Evolutionary conservation across 2,797 vertebrate species (phyloP).

Genomic region (Phrynocephalus guinanensis): DNA sequence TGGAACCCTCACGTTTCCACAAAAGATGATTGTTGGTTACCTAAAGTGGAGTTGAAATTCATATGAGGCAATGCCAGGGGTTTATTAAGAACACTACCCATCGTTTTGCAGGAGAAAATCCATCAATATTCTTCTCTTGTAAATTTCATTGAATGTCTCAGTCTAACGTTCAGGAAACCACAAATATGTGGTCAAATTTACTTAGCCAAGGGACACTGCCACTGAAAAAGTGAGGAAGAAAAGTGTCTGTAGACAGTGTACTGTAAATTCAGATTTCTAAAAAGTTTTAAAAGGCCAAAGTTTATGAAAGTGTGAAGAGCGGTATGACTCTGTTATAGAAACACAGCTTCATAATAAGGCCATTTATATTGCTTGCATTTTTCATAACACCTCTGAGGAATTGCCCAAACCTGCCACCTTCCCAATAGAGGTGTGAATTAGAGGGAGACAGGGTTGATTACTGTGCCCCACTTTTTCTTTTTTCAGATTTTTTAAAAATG

Average conservation of each 20-base stretch:
- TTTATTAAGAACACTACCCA: background rate
- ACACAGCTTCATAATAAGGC: background rate
- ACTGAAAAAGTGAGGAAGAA: constrained; percentile 26
- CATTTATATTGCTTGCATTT: constrained; percentile 1
- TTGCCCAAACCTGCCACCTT: background rate
- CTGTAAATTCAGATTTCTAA: constrained; percentile 7
- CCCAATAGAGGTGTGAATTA: background rate
- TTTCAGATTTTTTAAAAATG: background rate
- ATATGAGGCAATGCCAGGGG: background rate
- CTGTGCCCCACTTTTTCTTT: background rate
- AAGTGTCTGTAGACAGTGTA: background rate
- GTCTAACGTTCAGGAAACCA: constrained; percentile 20
- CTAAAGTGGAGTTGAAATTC: background rate
- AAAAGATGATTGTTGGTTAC: background rate
- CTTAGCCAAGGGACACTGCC: constrained; percentile 15
- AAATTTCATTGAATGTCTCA: constrained; percentile 18
- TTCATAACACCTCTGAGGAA: background rate
- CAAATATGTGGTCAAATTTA: constrained; percentile 28
- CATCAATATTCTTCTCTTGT: constrained; percentile 9
- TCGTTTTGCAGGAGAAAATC: constrained; percentile 3
- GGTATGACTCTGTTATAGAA: constrained; percentile 1
- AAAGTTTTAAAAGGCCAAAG: too few species aligned
- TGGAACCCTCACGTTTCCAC: background rate
- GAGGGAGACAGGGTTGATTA: background rate
- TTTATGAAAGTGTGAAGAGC: constrained; percentile 4